phyloP scores from a whole-genome alignment of 1,140 invertebrate species.

The Sycophaga agraensis region DNA sequence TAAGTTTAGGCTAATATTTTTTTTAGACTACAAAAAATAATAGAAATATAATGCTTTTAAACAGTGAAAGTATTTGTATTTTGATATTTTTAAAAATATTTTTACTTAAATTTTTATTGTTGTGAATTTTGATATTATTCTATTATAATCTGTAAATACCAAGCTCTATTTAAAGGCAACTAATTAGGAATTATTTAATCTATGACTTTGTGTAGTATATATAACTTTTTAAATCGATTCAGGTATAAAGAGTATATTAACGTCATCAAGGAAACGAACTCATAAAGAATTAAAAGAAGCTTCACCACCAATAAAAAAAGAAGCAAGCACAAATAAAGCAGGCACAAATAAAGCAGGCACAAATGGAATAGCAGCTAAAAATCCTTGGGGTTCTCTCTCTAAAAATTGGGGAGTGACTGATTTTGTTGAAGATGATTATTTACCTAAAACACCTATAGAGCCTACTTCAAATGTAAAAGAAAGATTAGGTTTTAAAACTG shows the following conservation, averaged over 20 bases:
- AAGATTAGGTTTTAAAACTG: conserved; percentile 49
- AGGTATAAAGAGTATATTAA: conserved; percentile 61
- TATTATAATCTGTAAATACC: no score
- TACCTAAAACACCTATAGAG: conserved; percentile 29
- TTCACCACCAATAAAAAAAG: conserved; percentile 31
- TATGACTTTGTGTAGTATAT: no score
- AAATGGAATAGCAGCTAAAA: conserved; percentile 54
- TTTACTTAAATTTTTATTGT: no score
- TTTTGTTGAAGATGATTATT: conserved; percentile 60
- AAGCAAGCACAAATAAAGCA: no score
- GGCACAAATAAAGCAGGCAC: conserved; percentile 45
- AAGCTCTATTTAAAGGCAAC: no score
- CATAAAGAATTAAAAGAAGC: conserved; percentile 43
- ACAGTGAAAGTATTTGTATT: no score
- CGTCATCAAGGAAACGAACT: conserved; percentile 57
- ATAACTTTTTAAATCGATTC: conserved; percentile 28
- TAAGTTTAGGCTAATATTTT: no score
- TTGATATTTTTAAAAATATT: no score
- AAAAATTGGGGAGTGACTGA: conserved; percentile 69
- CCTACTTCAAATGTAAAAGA: conserved; percentile 41
- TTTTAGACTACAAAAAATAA: no score
- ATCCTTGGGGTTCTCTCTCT: conserved; percentile 74
- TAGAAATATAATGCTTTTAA: no score
- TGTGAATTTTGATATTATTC: no score
- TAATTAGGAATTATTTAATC: not conserved